Evolutionary conservation across 2,888 invertebrate genomes (phyloP), one percentile per base, ranked within the genome.

Genomic region (Tenthredo livida): DNA sequence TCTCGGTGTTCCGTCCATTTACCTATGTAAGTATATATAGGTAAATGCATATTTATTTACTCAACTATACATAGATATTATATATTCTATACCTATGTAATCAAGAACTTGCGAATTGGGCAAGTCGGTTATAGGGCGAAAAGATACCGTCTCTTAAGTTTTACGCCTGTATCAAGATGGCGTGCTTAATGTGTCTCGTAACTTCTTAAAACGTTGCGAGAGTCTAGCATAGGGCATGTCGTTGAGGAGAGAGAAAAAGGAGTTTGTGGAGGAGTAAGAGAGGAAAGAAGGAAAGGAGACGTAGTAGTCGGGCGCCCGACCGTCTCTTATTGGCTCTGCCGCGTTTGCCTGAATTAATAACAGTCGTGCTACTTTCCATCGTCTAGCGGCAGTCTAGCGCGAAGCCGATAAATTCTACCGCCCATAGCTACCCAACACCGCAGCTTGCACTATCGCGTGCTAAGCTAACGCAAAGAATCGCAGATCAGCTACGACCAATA

Each of bases 161-260:
- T 86, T 82, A 86, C 75, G 86, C 84, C 86, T 85, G 86, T 87
- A 85, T 82, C 84, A 86, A 87, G 85, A 85, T 86, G 86, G 87
- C 86, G 84, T 80, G 84, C 50, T 86, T 85, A 87, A 87, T 84
- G 86, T 85, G 84, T 86, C 85, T 87, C 87, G 85, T 83, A 87
- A 86, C 86, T 87, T 85, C 85, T 85, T 85, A 75, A 85, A 86
- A 86, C 70, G 65, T 83, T 83, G 43, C 29, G 47, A 29, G 80
- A 80, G 40, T 80, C 33, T 25, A 70, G 43, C 43, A 67, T 43
- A 12, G 40, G 77, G 65, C 40, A 40, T 10, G 80, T 17, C 33
- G 80, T 40, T 37, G 33, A 21, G 43, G 61, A 80, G 65, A 80
- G 61, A 80, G 61, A 25, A 61, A 65, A 61, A 58, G 40, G 15